These are phyloP conservation scores for Channa maculata DNA, from an alignment of 2,113 vertebrate genomes.

Conservation along the genomic window DNA sequence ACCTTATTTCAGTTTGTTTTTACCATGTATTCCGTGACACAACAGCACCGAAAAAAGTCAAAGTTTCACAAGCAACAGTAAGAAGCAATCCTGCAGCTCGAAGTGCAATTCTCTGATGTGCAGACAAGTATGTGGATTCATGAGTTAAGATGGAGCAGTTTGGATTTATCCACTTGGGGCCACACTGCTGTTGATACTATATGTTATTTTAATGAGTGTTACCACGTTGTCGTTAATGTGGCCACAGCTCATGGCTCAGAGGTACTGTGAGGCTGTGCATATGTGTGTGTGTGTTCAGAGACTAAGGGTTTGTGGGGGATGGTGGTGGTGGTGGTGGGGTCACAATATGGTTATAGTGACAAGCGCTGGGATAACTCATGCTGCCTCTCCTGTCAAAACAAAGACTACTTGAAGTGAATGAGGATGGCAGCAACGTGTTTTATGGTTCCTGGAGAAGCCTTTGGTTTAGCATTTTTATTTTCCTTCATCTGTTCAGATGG, in stretches of 20 bases:
- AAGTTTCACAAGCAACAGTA: conserved; percentile 14
- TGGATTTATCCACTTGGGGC: conserved; percentile 69
- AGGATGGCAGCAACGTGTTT: conserved; percentile 30
- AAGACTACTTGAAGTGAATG: conserved; percentile 61
- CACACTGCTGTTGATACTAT: conserved; percentile 75
- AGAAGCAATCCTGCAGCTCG: conserved; percentile 20
- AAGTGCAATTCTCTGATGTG: conserved; percentile 29
- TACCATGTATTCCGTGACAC: conserved; percentile 52
- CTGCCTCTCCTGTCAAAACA: conserved; percentile 72
- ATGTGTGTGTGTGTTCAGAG: conserved; percentile 2
- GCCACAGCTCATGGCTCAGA: conserved; percentile 60
- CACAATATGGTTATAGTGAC: conserved; percentile 67
- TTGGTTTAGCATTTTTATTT: conserved; percentile 30
- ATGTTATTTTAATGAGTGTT: conserved; percentile 83
- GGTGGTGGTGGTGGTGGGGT: conserved; percentile 26
- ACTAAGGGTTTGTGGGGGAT: background rate
- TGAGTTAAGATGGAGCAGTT: conserved; percentile 55
- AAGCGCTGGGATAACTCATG: conserved; percentile 58
- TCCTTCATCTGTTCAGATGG: conserved; percentile 22
- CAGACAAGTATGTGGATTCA: conserved; percentile 40
- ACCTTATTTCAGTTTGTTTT: conserved; percentile 70
- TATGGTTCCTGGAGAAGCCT: conserved; percentile 1
- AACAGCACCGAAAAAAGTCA: conserved; percentile 17
- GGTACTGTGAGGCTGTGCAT: conserved; percentile 33
- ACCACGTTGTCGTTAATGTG: conserved; percentile 73